Percentiles rank a stretch among this genome's conserved stretches.
These are phyloP conservation scores for Lottia gigantea DNA, from an alignment of 2,888 invertebrate species.

Conservation along the genomic window DNA sequence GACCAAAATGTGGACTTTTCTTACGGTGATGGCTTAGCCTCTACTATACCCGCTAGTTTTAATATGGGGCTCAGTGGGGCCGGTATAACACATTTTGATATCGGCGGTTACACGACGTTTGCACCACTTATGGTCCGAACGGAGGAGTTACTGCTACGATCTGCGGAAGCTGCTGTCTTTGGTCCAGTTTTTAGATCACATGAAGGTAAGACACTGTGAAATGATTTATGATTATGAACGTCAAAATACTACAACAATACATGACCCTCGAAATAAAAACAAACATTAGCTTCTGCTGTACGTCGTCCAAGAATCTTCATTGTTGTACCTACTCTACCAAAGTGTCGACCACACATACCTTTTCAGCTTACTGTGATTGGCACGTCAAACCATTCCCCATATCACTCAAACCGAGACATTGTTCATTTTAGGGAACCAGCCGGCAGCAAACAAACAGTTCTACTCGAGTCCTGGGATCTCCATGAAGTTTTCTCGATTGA, in stretches of 20 bases:
- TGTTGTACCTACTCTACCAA: too few relatives aligned
- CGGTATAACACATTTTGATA: conserved; percentile 62
- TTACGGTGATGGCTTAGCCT: conserved; percentile 54
- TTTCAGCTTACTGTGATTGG: too few relatives aligned
- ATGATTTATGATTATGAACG: too few relatives aligned
- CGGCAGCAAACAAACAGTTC: conserved; percentile 49
- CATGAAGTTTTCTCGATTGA: conserved; percentile 46
- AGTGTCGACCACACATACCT: too few relatives aligned
- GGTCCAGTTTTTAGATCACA: conserved; percentile 59
- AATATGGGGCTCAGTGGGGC: conserved; percentile 55
- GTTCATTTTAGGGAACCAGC: conserved; percentile 50
- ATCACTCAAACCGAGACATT: too few relatives aligned
- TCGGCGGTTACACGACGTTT: conserved; percentile 59
- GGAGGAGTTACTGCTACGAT: conserved; percentile 53
- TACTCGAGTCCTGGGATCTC: conserved; percentile 39
- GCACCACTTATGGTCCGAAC: conserved; percentile 39
- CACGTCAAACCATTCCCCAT: too few relatives aligned
- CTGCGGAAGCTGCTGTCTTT: conserved; percentile 60
- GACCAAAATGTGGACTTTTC: conserved; percentile 64
- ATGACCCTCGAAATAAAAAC: not conserved
- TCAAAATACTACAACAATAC: too few relatives aligned
- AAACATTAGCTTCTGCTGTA: too few relatives aligned
- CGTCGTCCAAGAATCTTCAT: too few relatives aligned
- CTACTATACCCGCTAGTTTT: conserved; percentile 56
- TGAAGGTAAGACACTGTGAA: conserved; percentile 45